These are phyloP conservation scores for Nesoenas mayeri DNA, from an alignment of 2,113 vertebrate genomes.

Conservation along the genomic window DNA sequence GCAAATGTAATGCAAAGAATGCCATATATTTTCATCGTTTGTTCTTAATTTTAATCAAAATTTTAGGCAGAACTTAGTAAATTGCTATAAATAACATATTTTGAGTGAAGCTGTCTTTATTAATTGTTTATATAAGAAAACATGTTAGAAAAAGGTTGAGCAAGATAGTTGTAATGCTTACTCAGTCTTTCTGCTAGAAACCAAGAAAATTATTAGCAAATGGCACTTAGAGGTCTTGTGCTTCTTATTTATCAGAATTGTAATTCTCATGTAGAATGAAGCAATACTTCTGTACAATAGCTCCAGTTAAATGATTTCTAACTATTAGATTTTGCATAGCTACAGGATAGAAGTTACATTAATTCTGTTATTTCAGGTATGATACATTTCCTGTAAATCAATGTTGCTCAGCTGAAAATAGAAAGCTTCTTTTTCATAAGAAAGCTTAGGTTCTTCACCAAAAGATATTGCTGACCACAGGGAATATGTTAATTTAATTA, in stretches of 20 bases:
- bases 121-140: not conserved
- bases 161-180: not conserved
- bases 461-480: not conserved
- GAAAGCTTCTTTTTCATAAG: not conserved
- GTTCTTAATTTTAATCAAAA: not conserved
- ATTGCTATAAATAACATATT: not conserved
- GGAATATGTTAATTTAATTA: not conserved
- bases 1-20: not conserved
- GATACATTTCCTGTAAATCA: not conserved
- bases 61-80: not conserved
- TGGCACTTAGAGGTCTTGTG: not conserved
- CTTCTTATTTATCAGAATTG: not conserved
- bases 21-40: rapidly evolving
- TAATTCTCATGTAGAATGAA: not conserved
- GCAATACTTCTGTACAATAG: not conserved
- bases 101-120: not conserved
- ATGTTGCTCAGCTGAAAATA: not conserved
- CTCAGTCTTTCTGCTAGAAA: not conserved
- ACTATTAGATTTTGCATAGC: not conserved
- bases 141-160: not conserved
- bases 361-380: not conserved
- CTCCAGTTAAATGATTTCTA: not conserved
- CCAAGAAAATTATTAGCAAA: not conserved
- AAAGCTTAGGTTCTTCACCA: not conserved
- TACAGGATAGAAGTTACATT: not conserved